These are phyloP conservation scores for Chloropsis hardwickii DNA, from an alignment of 2,113 vertebrate species.

Conservation along the genomic window DNA sequence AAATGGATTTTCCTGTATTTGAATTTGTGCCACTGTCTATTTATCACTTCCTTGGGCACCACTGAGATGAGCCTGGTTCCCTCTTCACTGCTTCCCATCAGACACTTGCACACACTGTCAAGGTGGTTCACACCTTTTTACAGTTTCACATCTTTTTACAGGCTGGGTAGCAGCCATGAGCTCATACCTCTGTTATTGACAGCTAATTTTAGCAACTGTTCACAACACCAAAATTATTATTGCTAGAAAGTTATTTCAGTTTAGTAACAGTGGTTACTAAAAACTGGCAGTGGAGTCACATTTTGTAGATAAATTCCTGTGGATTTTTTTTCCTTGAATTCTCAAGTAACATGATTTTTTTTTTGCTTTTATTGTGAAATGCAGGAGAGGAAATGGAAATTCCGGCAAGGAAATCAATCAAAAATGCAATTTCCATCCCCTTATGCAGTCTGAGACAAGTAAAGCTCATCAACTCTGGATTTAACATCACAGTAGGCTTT, in stretches of 20 bases:
- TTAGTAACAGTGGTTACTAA: background rate
- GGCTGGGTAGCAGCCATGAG: background rate
- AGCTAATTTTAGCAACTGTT: background rate
- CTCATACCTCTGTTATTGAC: background rate
- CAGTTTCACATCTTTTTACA: background rate
- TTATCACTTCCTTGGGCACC: background rate
- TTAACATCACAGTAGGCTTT: background rate
- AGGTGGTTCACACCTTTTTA: background rate
- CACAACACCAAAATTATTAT: background rate
- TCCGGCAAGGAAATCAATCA: too few relatives aligned
- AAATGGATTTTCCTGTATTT: background rate
- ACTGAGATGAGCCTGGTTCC: background rate
- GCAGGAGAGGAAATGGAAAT: background rate
- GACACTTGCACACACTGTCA: background rate
- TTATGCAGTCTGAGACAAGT: background rate
- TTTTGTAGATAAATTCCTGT: background rate
- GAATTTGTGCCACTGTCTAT: background rate
- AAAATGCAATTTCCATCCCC: background rate
- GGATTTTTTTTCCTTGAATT: background rate
- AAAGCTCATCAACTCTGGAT: background rate
- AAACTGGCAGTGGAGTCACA: background rate
- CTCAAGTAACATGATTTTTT: background rate
- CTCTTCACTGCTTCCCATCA: background rate
- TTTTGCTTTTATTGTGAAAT: background rate
- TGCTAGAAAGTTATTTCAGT: constrained; percentile 2